phyloP scores from a whole-genome alignment of 2,797 vertebrate species.

The Pseudochromis fuscus region DNA sequence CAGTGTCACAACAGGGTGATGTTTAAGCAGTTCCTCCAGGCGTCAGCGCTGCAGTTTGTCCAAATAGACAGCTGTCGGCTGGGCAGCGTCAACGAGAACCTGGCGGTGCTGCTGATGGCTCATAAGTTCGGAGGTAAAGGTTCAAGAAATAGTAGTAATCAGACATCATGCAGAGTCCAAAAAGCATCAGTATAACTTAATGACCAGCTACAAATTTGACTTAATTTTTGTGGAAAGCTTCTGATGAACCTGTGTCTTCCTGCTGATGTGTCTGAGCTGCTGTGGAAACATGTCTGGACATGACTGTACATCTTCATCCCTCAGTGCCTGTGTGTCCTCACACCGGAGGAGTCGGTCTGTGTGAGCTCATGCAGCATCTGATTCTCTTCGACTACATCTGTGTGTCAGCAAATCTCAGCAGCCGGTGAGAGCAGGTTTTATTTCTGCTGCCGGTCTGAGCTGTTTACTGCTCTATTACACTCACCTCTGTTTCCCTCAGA shows the following conservation, averaged over 20 bases:
- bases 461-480: neutral
- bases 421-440: slow-evolving; percentile 71
- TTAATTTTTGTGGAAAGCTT: no score
- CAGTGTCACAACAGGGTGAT: slow-evolving; percentile 89
- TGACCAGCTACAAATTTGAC: no score
- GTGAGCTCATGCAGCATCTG: slow-evolving; percentile 89
- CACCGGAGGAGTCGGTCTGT: slow-evolving; percentile 88
- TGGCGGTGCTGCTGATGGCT: slow-evolving; percentile 89
- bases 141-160: neutral
- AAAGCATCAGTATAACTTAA: neutral
- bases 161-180: neutral
- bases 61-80: slow-evolving; percentile 92
- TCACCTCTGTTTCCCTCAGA: slow-evolving; percentile 65
- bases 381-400: slow-evolving; percentile 88
- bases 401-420: slow-evolving; percentile 81
- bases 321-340: slow-evolving; percentile 90
- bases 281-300: neutral
- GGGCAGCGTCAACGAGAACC: slow-evolving; percentile 91
- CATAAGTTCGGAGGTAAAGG: slow-evolving; percentile 87
- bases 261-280: no score
- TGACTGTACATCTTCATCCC: neutral
- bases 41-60: slow-evolving; percentile 88
- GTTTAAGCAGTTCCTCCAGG: slow-evolving; percentile 92
- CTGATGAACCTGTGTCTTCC: no score
- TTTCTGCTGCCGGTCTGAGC: neutral